phyloP scores from a whole-genome alignment of 1,140 invertebrate species.

The Cydia splendana region DNA sequence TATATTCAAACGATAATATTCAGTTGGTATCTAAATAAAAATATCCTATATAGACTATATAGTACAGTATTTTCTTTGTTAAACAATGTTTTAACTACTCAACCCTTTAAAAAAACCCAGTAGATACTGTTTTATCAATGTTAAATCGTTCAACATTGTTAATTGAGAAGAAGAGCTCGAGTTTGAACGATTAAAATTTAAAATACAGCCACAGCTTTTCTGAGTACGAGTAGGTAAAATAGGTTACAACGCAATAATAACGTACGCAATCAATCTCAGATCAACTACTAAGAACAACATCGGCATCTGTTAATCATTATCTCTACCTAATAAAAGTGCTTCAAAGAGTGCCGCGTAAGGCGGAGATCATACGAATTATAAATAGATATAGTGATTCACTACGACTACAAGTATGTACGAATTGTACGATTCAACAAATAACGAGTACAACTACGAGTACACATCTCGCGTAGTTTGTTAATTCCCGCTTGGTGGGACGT shows the following conservation, averaged over 20 bases:
- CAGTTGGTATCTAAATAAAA: too few relatives aligned
- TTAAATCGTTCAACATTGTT: too few relatives aligned
- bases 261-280: conserved; percentile 26
- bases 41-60: too few relatives aligned
- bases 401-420: neutral
- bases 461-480: neutral
- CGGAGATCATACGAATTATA: conserved; percentile 15
- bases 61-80: too few relatives aligned
- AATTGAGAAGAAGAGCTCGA: neutral
- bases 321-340: conserved; percentile 9
- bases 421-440: neutral
- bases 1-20: too few relatives aligned
- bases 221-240: neutral
- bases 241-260: neutral
- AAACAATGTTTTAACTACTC: too few relatives aligned
- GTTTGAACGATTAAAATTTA: neutral
- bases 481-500: neutral
- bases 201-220: neutral
- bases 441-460: neutral
- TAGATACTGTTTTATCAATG: too few relatives aligned
- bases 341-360: conserved; percentile 23
- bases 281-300: neutral
- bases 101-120: too few relatives aligned
- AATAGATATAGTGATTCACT: conserved; percentile 25
- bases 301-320: conserved; percentile 25